Evolutionary conservation across 2,888 invertebrate species (phyloP).

Genomic region (Melangyna quadrimaculata): DNA sequence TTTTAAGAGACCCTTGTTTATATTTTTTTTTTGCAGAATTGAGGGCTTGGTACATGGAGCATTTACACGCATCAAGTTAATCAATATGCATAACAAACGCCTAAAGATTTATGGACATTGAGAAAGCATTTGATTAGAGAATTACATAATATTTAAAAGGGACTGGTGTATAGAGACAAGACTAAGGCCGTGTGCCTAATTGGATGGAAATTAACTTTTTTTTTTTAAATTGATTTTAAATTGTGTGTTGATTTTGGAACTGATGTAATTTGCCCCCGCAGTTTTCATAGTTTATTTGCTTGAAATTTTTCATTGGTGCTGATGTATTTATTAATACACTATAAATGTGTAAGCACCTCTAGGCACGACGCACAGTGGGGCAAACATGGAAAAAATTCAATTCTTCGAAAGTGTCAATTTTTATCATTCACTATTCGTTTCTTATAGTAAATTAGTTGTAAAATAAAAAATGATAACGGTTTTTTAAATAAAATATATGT

Average conservation of each 20-base stretch:
- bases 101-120: background rate
- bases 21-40: background rate
- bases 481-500: too few relatives aligned
- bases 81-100: slow-evolving; percentile 24
- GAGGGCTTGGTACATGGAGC: slow-evolving; percentile 36
- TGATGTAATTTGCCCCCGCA: too few relatives aligned
- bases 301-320: too few relatives aligned
- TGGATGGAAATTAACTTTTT: background rate
- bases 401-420: too few relatives aligned
- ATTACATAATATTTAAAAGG: slow-evolving; percentile 2
- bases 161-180: slow-evolving; percentile 3
- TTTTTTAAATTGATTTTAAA: background rate
- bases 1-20: slow-evolving; percentile 13
- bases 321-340: too few relatives aligned
- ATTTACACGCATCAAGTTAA: slow-evolving; percentile 26
- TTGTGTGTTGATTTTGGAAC: background rate
- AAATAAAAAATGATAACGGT: too few relatives aligned
- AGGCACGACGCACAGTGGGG: too few relatives aligned
- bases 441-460: too few relatives aligned
- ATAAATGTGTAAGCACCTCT: too few relatives aligned
- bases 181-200: background rate
- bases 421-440: too few relatives aligned
- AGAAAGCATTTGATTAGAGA: background rate
- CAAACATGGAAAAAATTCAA: too few relatives aligned
- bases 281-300: background rate